A percentile compares a stretch with the other conserved stretches of the same genome.
These are phyloP conservation scores for Laupala kohalensis DNA, from an alignment of 1,140 invertebrate species.

Conservation along the genomic window DNA sequence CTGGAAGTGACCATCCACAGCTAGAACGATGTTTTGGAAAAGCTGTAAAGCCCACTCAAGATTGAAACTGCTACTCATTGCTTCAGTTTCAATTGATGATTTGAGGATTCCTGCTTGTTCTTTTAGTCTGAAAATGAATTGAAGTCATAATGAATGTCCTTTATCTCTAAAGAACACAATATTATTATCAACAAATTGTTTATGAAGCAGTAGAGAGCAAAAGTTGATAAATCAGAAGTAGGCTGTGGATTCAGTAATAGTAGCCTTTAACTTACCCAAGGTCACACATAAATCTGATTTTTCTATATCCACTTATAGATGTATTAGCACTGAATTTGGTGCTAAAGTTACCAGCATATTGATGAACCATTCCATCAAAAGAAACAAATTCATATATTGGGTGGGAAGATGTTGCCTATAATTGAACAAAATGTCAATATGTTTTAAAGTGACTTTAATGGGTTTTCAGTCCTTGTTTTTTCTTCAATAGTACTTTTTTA, in stretches of 20 bases:
- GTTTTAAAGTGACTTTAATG: not conserved
- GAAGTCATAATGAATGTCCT: no score
- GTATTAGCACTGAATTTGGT: constrained; percentile 21
- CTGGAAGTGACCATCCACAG: constrained; percentile 14
- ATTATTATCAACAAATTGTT: no score
- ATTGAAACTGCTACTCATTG: constrained; percentile 18
- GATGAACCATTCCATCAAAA: constrained; percentile 11
- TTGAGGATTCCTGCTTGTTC: constrained; percentile 1
- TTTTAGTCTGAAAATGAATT: constrained; percentile 4
- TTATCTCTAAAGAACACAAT: no score
- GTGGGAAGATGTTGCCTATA: constrained; percentile 23
- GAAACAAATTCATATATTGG: constrained; percentile 25
- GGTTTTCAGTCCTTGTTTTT: not conserved
- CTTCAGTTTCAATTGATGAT: not conserved
- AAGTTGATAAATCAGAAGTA: no score
- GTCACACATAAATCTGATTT: constrained; percentile 17
- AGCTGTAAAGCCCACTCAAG: constrained; percentile 23
- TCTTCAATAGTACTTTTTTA: not conserved
- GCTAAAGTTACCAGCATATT: constrained; percentile 13
- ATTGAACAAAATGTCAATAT: not conserved
- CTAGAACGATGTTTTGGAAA: constrained; percentile 31
- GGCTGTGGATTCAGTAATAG: no score
- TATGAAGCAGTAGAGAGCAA: no score
- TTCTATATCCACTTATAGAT: constrained; percentile 22
- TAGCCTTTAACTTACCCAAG: constrained; percentile 12